phyloP scores from a whole-genome alignment of 1,140 invertebrate genomes.

The Drosophila triauraria region DNA sequence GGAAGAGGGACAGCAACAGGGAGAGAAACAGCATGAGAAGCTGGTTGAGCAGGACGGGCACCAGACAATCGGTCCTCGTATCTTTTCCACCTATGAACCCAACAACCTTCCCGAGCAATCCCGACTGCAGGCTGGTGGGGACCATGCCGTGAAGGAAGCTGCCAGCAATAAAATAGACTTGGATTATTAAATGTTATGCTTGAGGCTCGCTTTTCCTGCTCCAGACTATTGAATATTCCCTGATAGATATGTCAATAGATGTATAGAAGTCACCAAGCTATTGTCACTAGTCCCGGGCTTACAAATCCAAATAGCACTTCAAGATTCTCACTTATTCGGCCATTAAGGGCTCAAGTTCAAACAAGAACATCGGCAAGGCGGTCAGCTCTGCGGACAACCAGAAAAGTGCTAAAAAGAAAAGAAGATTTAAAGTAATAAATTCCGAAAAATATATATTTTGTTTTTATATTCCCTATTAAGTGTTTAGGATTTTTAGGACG shows the following conservation, averaged over 20 bases:
- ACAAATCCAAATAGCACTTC: not conserved
- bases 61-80: not conserved
- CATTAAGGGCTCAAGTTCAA: slow-evolving; percentile 1
- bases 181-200: slow-evolving; percentile 11
- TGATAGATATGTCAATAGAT: slow-evolving; percentile 39
- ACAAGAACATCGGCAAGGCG: not conserved
- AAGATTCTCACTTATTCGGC: slow-evolving; percentile 30
- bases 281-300: not conserved
- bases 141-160: not conserved
- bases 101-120: not conserved
- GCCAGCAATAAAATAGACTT: not conserved
- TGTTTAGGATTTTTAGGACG: no score
- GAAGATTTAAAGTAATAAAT: not conserved
- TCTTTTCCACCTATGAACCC: slow-evolving; percentile 3
- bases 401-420: not conserved
- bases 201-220: slow-evolving; percentile 18
- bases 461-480: no score
- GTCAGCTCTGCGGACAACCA: not conserved
- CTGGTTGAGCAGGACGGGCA: not conserved
- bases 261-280: slow-evolving; percentile 37
- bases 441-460: not conserved
- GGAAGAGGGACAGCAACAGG: not conserved
- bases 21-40: not conserved
- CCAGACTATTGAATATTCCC: slow-evolving; percentile 36
- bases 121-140: not conserved